Evolutionary conservation across 1,140 invertebrate genomes (phyloP), one percentile per base, ranked within the genome.

Genomic region (Elysia chlorotica): DNA sequence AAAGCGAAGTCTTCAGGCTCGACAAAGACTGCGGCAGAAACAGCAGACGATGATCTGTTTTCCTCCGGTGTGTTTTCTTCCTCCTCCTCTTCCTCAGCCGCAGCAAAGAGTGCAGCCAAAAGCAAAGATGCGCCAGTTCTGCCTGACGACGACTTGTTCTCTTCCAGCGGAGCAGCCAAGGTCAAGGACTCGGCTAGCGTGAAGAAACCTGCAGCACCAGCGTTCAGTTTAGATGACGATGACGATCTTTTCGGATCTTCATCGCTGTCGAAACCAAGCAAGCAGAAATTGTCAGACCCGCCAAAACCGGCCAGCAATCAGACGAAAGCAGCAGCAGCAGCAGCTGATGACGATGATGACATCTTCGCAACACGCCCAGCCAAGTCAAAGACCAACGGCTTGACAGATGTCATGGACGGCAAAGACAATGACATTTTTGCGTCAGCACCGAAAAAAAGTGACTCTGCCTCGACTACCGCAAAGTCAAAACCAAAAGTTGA

Each of bases 61-160:
- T n/a, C n/a, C n/a, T n/a, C n/a, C n/a, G n/a, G n/a, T n/a, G n/a
- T n/a, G n/a, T n/a, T n/a, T n/a, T n/a, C n/a, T n/a, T n/a, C n/a
- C n/a, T n/a, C n/a, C n/a, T n/a, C n/a, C n/a, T n/a, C n/a, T n/a
- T n/a, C n/a, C n/a, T n/a, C n/a, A n/a, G n/a, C n/a, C n/a, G n/a
- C 69, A 53, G 38, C n/a, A 71, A 71, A 63, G 69, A 71, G 28
- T 36, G 35, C 33, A 17, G 66, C 28, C 5, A 69, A 69, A 57
- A 35, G 25, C n/a, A 19, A 0, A 3, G 48, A 48, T 23, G 5
- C 65, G 4, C 30, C 65, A 31, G 28, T 19, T 19, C 25, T n/a
- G 2, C 23, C 4, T 21, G 66, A 2, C 48, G 48, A 68, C 10
- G 41, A 54, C 35, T 68, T 68, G 19, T 68, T 56, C 48, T 68